Base-by-base conservation (phyloP, 2,113 vertebrate species). In the Etia nguti region DNA sequence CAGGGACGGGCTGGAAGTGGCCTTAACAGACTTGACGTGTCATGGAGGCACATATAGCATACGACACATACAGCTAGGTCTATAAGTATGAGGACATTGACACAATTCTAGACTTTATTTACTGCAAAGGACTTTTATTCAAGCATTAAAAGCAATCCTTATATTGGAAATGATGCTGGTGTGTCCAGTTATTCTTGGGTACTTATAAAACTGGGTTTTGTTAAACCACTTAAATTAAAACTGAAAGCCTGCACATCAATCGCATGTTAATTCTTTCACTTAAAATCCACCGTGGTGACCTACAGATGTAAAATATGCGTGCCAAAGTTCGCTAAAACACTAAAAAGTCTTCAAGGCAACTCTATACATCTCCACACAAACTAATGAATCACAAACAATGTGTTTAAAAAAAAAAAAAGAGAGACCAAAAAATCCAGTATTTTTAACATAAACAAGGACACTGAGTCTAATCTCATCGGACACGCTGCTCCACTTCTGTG, bases 391-490 rank as follows among this genome's bases (percentile, higher is more conserved):
- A 85, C 10, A 83, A 54, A 41, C 34, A 84, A 89, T 15, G 15
- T 65, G 38, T 79, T 60, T 20, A 24, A 89, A 60, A 59, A 75
- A 16, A 10, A 4, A 4, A 5, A n/a, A n/a, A n/a, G n/a, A 4
- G 8, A 8, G 4, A 34, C 8, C 46, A 29, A n/a, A 12, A 60
- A 54, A 22, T 13, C 83, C 38, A 18, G 90, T 89, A 83, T 91
- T 93, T 90, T 86, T 65, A 86, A 80, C 86, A 80, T 82, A 92
- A 88, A 91, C 89, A 91, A 94, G 92, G 92, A 89, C 91, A 75
- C 65, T 38, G 62, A 91, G 80, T 81, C 77, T 94, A 88, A 94
- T 94, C 91, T 92, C 85, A 90, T 65, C 62, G 89, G 93, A 90
- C 93, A 79, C n/a, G 16, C 77, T 85, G 82, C 75, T 92, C 90